A percentile compares a stretch with the other conserved stretches of the same genome.
Evolutionary conservation across 2,113 vertebrate species (phyloP).

Genomic region (Procavia capensis): DNA sequence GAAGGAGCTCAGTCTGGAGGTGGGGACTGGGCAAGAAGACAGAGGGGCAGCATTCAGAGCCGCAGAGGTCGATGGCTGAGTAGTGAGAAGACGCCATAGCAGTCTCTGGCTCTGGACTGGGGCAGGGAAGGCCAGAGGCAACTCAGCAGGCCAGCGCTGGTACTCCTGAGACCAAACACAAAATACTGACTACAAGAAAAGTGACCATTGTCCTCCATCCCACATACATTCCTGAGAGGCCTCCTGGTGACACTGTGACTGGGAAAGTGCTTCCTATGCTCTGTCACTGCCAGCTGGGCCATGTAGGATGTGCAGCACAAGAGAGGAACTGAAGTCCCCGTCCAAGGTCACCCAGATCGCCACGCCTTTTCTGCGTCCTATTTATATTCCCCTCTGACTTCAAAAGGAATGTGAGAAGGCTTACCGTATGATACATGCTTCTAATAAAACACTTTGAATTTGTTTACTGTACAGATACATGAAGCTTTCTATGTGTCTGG

Average conservation of each 20-base stretch:
- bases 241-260: background rate
- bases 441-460: background rate
- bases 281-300: background rate
- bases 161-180: background rate
- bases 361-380: background rate
- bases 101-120: background rate
- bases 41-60: too few relatives aligned
- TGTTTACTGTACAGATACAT: background rate
- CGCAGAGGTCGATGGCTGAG: background rate
- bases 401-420: background rate
- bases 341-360: background rate
- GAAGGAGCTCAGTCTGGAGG: background rate
- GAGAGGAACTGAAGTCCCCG: background rate
- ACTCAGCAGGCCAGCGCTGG: background rate
- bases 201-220: background rate
- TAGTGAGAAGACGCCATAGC: background rate
- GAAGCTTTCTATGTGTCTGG: background rate
- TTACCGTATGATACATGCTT: background rate
- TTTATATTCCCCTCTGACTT: background rate
- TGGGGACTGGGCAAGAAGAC: background rate
- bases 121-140: background rate
- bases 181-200: background rate
- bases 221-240: background rate
- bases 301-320: background rate
- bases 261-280: fast-evolving